Base-by-base conservation (phyloP, 2,888 invertebrate species). In the Synergus itoensis region DNA sequence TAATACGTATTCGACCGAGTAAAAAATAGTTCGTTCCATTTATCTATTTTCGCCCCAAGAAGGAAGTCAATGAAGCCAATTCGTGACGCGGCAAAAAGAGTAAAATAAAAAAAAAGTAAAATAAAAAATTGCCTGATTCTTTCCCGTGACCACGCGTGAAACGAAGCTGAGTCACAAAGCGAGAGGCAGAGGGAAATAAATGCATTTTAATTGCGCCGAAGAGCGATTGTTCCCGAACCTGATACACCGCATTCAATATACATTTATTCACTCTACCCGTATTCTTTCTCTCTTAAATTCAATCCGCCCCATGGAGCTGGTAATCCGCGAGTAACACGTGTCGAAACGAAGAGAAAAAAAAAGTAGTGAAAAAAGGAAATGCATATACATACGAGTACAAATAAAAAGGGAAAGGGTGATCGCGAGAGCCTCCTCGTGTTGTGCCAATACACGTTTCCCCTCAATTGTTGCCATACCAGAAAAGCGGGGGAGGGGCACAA, bases 361-460 rank as follows among this genome's bases (percentile, higher is more conserved):
- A 65, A 77, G 79, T 28, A 65, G 77, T 18, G 64, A 40, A 79
- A 83, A 85, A 82, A 84, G 81, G 80, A 65, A 73, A 79, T 53
- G 45, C 12, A 73, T 73, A 73, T 73, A 64, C 64, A 63, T 77
- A 65, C 45, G 28, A 53, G 78, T 77, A 79, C 77, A 57, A 21
- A 43, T 57, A 69, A 79, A 78, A 63, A 64, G 63, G 62, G 41
- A 76, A 36, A 60, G 67, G 76, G 36, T 28, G 75, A 41, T 63
- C 63, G 75, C 43, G 79, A 53, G 43, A 64, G 77, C 77, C 73
- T 64, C 78, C 81, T 77, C 81, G 78, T 84, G 85, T 88, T 88
- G 86, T 86, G 87, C 89, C 90, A 90, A 90, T 90, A 87, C 84
- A 84, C 85, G 84, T 80, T 78, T 76, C 83, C 80, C 82, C 83